phyloP scores from a whole-genome alignment of 2,888 invertebrate genomes.

The Carterocephalus palaemon region DNA sequence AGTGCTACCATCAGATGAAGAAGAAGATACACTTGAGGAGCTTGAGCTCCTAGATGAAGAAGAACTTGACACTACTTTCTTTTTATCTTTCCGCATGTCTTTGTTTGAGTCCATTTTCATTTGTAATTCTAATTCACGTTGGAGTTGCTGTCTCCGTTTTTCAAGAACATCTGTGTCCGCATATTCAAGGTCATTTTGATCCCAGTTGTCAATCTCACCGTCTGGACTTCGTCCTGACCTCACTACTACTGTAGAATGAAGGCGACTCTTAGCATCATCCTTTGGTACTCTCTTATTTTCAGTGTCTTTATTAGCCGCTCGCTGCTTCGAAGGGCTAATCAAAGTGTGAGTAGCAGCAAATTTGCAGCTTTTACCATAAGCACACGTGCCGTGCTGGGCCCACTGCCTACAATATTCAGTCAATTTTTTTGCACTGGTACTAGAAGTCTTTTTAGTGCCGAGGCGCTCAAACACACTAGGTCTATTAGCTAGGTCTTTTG shows the following conservation, averaged over 20 bases:
- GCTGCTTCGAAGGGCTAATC: conserved; percentile 86
- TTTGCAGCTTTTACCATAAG: conserved; percentile 88
- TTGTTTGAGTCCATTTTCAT: conserved; percentile 85
- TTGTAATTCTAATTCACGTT: conserved; percentile 87
- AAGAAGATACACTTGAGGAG: conserved; percentile 81
- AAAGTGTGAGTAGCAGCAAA: conserved; percentile 85
- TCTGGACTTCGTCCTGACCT: conserved; percentile 80
- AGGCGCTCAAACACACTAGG: conserved; percentile 91
- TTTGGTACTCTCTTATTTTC: conserved; percentile 73
- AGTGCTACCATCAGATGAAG: conserved; percentile 82
- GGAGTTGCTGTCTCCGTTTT: conserved; percentile 85
- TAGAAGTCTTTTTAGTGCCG: conserved; percentile 83
- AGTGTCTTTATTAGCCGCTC: conserved; percentile 82
- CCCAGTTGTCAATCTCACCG: conserved; percentile 86
- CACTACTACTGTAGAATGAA: conserved; percentile 82
- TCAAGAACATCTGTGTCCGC: conserved; percentile 89
- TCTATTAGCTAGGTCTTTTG: conserved; percentile 81
- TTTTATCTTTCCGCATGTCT: conserved; percentile 83
- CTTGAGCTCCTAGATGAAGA: conserved; percentile 84
- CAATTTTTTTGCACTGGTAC: conserved; percentile 75
- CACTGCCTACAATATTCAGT: conserved; percentile 87
- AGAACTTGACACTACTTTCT: conserved; percentile 82
- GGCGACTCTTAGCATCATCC: conserved; percentile 82
- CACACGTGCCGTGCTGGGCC: conserved; percentile 87
- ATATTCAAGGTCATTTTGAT: conserved; percentile 88